phyloP scores from a whole-genome alignment of 2,797 vertebrate species.

The Pterois miles region DNA sequence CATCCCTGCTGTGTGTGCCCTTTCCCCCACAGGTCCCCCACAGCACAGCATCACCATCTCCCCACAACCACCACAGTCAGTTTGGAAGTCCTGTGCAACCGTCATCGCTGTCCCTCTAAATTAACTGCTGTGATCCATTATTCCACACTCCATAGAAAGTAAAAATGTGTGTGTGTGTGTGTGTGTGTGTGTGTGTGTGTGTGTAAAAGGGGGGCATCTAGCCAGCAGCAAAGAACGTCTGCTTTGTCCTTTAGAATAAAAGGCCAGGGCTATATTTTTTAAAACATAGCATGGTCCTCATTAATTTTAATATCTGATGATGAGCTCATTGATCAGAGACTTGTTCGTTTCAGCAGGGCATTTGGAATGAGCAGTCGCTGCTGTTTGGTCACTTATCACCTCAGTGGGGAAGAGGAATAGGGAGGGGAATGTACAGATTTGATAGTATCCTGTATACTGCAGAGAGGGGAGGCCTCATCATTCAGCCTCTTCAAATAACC shows the following conservation, averaged over 20 bases:
- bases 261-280: slow-evolving; percentile 41
- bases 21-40: slow-evolving; percentile 56
- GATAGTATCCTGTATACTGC: neutral
- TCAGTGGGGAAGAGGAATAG: slow-evolving; percentile 4
- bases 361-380: slow-evolving; percentile 15
- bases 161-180: slow-evolving; percentile 3
- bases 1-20: slow-evolving; percentile 53
- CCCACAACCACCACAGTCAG: slow-evolving; percentile 30
- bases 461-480: no score
- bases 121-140: slow-evolving; percentile 63
- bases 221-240: slow-evolving; percentile 45
- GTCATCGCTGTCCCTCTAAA: slow-evolving; percentile 65
- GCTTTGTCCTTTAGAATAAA: slow-evolving; percentile 67
- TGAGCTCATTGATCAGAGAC: slow-evolving; percentile 55
- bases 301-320: slow-evolving; percentile 64
- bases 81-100: slow-evolving; percentile 40
- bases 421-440: neutral
- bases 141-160: slow-evolving; percentile 14
- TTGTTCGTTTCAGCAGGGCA: slow-evolving; percentile 34
- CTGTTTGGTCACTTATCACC: slow-evolving; percentile 38
- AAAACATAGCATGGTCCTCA: slow-evolving; percentile 35
- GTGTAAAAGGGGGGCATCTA: neutral
- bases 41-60: slow-evolving; percentile 11
- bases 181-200: slow-evolving; percentile 6
- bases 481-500: no score